Evolutionary conservation across 53 echinoderm and acorn worm genomes (phyloP).

Genomic region (Hippasteria phrygiana): DNA sequence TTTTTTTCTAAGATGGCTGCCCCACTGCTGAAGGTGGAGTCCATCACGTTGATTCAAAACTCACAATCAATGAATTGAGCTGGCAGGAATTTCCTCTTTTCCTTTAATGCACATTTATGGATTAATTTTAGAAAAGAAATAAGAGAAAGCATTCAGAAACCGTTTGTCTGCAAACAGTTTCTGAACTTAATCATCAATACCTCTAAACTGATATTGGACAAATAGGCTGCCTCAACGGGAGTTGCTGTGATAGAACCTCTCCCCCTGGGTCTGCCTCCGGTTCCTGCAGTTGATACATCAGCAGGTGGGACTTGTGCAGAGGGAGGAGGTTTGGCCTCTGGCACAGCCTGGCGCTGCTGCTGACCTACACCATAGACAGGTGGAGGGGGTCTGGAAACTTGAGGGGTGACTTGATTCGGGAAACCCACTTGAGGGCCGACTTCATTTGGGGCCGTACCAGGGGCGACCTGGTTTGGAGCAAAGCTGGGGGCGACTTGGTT

Average conservation of each 20-base stretch:
- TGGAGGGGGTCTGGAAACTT: constrained; percentile 1
- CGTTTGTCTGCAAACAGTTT: neutral
- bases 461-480: constrained; percentile 2
- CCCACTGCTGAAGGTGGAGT: no score
- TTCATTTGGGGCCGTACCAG: constrained; percentile 14
- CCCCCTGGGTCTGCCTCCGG: constrained; percentile 1
- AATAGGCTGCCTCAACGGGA: constrained; percentile 64
- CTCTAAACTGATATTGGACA: constrained; percentile 72
- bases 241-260: constrained; percentile 37
- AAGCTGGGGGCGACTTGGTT: constrained; percentile 34
- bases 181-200: constrained; percentile 29
- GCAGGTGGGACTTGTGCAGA: constrained; percentile 16
- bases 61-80: no score
- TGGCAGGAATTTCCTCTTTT: no score
- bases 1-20: no score
- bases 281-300: constrained; percentile 1
- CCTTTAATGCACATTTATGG: neutral
- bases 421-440: neutral
- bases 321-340: constrained; percentile 32
- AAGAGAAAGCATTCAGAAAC: no score
- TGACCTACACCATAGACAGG: neutral
- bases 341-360: constrained; percentile 23
- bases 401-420: neutral
- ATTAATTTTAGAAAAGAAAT: neutral
- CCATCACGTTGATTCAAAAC: no score